These are phyloP conservation scores for Melanostoma scalare DNA, from an alignment of 2,888 invertebrate species.

Conservation along the genomic window DNA sequence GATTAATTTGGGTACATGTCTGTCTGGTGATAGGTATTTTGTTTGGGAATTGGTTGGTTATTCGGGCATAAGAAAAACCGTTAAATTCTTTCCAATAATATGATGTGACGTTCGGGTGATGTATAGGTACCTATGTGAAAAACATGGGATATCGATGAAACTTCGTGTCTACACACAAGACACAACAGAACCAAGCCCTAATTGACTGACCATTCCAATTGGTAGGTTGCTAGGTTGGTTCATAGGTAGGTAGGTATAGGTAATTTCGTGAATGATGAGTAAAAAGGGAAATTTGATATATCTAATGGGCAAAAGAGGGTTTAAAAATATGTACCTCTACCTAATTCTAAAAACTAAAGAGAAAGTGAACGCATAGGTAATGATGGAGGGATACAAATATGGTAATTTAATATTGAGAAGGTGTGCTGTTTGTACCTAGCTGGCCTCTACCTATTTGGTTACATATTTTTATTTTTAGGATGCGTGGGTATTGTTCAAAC, in stretches of 20 bases:
- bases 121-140: not conserved
- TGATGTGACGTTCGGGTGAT: constrained; percentile 60
- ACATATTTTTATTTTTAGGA: too few species aligned
- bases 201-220: constrained; percentile 30
- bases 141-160: not conserved
- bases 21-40: constrained; percentile 19
- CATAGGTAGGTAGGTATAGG: not conserved
- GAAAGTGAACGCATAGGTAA: constrained; percentile 8
- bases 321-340: not conserved
- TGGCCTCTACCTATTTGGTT: too few species aligned
- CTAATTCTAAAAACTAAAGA: constrained; percentile 8
- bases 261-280: too few species aligned
- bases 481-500: too few species aligned
- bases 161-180: constrained; percentile 13
- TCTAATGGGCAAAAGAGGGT: not conserved
- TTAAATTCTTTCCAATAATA: constrained; percentile 44
- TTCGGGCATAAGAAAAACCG: constrained; percentile 39
- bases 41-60: constrained; percentile 42
- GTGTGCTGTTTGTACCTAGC: not conserved
- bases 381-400: not conserved
- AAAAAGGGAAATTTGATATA: too few species aligned
- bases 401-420: not conserved
- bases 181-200: constrained; percentile 25
- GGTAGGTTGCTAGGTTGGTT: not conserved
- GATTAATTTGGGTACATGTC: constrained; percentile 21